Evolutionary conservation across 2,113 vertebrate genomes (phyloP).

Genomic region (Sciurus niger): DNA sequence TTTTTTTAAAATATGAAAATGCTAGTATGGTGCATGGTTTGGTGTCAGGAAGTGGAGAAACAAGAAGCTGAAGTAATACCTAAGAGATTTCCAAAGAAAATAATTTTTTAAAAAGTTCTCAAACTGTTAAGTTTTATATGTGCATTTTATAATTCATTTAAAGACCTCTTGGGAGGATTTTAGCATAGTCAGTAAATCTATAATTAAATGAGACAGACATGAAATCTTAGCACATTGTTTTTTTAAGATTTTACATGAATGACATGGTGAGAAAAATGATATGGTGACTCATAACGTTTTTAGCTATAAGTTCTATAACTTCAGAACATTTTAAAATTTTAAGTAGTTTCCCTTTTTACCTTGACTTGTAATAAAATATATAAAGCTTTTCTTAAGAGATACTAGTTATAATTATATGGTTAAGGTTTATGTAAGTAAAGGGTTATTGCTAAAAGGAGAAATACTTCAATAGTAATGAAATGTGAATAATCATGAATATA

Average conservation of each 20-base stretch:
- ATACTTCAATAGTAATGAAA: background rate
- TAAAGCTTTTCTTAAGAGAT: constrained; percentile 62
- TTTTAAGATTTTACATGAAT: constrained; percentile 63
- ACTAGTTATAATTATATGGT: background rate
- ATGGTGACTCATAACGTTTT: constrained; percentile 46
- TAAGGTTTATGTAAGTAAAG: constrained; percentile 24
- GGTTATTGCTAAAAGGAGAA: constrained; percentile 39
- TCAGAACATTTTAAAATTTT: constrained; percentile 50
- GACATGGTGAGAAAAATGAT: constrained; percentile 56
- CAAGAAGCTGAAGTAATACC: constrained; percentile 16
- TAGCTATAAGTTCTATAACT: background rate
- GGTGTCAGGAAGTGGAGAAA: constrained; percentile 4
- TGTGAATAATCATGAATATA: background rate
- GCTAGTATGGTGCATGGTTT: constrained; percentile 5
- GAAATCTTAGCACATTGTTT: constrained; percentile 42
- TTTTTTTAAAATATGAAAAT: constrained; percentile 15
- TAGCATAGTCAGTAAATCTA: constrained; percentile 16
- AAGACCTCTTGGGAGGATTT: constrained; percentile 48
- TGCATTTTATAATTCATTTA: constrained; percentile 49
- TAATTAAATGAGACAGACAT: constrained; percentile 62
- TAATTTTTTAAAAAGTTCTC: constrained; percentile 37
- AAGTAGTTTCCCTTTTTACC: constrained; percentile 64
- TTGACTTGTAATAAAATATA: constrained; percentile 34
- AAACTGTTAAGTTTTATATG: background rate
- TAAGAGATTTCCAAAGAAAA: constrained; percentile 42